Percentiles rank a stretch among this genome's conserved stretches.
Conservation (phyloP, 2,797 vertebrate genomes). For the Natrix natrix region DNA sequence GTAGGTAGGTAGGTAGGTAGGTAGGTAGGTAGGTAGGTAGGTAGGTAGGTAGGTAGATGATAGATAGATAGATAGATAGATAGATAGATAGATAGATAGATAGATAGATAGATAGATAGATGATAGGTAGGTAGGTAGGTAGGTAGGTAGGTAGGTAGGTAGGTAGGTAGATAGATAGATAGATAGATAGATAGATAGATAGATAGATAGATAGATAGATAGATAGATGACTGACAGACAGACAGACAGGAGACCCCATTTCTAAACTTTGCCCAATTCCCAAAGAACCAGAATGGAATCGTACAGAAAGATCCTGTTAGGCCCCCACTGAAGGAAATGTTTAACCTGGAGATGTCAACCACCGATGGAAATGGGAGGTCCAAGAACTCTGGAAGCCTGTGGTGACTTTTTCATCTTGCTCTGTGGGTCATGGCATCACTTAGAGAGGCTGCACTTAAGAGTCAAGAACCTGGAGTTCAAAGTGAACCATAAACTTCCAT, state of each 20-base stretch:
- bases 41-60: no score
- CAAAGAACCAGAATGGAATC: conserved; percentile 35
- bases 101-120: no score
- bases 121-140: no score
- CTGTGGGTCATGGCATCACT: conserved; percentile 71
- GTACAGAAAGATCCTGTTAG: conserved; percentile 50
- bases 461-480: conserved; percentile 74
- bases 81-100: no score
- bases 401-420: conserved; percentile 69
- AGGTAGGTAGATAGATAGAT: no score
- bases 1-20: no score
- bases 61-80: no score
- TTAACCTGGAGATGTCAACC: conserved; percentile 67
- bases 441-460: conserved; percentile 63
- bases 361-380: conserved; percentile 63
- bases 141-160: no score
- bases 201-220: no score
- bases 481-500: conserved; percentile 72
- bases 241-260: conserved; percentile 2
- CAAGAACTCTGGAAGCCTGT: conserved; percentile 65
- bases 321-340: conserved; percentile 63
- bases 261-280: not conserved
- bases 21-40: no score
- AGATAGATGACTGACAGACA: no score
- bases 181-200: no score